Evolutionary conservation across 2,797 vertebrate species (phyloP), one percentile per base, ranked within the genome.

Genomic region (Hypotaenidia okinawae): DNA sequence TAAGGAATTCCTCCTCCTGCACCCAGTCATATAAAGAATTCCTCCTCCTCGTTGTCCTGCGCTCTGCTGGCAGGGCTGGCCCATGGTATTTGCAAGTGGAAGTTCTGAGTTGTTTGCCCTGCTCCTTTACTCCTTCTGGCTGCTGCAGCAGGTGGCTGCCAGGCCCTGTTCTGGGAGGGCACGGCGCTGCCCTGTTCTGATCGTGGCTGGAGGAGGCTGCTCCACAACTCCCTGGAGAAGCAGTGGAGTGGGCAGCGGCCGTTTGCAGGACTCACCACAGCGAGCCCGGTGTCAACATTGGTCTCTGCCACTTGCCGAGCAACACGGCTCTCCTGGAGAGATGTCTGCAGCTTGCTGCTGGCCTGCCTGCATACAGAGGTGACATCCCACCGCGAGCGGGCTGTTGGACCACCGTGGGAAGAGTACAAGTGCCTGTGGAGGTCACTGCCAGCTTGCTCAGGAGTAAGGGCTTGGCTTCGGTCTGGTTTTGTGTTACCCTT

Each of bases 1-100:
- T 99, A 72, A 99, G 99, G 96, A 99, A 99, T 94, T 99, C 99
- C 68, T 99, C 97, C 15, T 97, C 88, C 2, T 41, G 39, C 39
- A 14, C 39, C 39, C 39, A 15, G 39, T 41, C 41, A 41, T 43
- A 43, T 43, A 18, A 43, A 43, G 41, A 43, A 43, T 43, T 43
- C 41, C 41, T 43, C 41, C 41, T 43, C 41, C 16, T 96, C 91
- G 1, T 94, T 91, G 2, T 95, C 95, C 61, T 91, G 81, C 0
- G 12, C 74, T 27, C 94, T 89, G 39, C 75, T 80, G 1, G 27
- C 55, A 17, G 96, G 89, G 41, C 54, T n/a, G 68, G 63, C 68
- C 47, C 7, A 33, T 16, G 59, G 57, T 19, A n/a, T 9, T 54
- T 10, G 91, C 21, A 83, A 47, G 39, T 14, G 27, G 63, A 70